phyloP scores from a whole-genome alignment of 2,797 vertebrate species.

The Melanogrammus aeglefinus region DNA sequence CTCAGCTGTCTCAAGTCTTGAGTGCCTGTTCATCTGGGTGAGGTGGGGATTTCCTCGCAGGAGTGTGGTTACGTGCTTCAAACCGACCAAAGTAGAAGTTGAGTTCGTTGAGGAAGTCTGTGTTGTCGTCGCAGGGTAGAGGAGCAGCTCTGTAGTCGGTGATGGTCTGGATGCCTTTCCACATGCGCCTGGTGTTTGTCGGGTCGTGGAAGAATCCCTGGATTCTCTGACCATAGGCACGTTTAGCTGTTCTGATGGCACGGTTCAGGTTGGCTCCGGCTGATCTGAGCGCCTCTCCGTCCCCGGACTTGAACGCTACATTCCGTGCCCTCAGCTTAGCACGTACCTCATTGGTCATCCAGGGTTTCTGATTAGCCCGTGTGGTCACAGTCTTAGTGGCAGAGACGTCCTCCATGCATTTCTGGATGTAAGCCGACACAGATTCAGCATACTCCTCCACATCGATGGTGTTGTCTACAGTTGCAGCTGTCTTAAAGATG shows the following conservation, averaged over 20 bases:
- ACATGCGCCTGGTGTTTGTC: not conserved
- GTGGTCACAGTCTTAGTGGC: not conserved
- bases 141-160: not conserved
- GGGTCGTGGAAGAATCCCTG: not conserved
- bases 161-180: too few species aligned
- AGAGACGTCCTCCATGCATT: not conserved
- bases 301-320: not conserved
- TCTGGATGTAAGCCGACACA: too few species aligned
- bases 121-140: not conserved
- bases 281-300: not conserved
- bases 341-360: not conserved
- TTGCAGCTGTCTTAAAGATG: too few species aligned
- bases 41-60: not conserved
- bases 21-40: not conserved
- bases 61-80: not conserved
- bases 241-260: slow-evolving; percentile 1
- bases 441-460: too few species aligned
- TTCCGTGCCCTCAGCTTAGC: not conserved
- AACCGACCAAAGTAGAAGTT: not conserved
- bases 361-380: not conserved
- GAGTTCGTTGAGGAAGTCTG: slow-evolving; percentile 3
- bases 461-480: too few species aligned
- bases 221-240: not conserved
- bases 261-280: not conserved
- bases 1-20: not conserved